phyloP scores from a whole-genome alignment of 2,113 vertebrate species.

The Myrmecophaga tridactyla region DNA sequence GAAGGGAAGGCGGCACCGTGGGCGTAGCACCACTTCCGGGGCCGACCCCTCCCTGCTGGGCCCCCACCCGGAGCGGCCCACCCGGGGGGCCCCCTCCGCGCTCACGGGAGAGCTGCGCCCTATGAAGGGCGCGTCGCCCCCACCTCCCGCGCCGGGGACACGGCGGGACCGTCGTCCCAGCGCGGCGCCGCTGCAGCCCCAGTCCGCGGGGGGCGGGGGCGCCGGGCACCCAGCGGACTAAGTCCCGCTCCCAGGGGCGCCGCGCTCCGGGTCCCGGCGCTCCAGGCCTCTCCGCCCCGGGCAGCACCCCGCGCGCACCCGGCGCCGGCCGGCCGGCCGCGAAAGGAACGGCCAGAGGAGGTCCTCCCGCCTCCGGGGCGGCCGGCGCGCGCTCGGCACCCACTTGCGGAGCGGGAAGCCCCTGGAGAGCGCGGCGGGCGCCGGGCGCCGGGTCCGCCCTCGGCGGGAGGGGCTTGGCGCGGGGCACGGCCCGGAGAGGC shows the following conservation, averaged over 20 bases:
- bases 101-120: not conserved
- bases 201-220: too few relatives aligned
- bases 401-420: slow-evolving; percentile 51
- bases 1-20: not conserved
- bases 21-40: not conserved
- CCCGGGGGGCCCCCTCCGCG: not conserved
- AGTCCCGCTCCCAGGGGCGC: not conserved
- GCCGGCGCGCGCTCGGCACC: not conserved
- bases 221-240: not conserved
- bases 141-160: too few relatives aligned
- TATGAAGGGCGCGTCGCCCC: not conserved
- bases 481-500: slow-evolving; percentile 74
- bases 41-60: not conserved
- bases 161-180: not conserved
- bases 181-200: too few relatives aligned
- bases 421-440: not conserved
- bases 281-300: not conserved
- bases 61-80: not conserved
- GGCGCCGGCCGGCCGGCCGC: not conserved
- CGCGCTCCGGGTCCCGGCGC: not conserved
- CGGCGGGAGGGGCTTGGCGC: slow-evolving; percentile 67
- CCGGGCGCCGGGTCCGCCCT: slow-evolving; percentile 56
- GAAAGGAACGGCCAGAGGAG: not conserved
- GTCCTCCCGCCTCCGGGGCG: not conserved
- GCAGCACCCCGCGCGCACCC: not conserved